Evolutionary conservation across 2,797 vertebrate genomes (phyloP).

Genomic region (Trichosurus vulpecula): DNA sequence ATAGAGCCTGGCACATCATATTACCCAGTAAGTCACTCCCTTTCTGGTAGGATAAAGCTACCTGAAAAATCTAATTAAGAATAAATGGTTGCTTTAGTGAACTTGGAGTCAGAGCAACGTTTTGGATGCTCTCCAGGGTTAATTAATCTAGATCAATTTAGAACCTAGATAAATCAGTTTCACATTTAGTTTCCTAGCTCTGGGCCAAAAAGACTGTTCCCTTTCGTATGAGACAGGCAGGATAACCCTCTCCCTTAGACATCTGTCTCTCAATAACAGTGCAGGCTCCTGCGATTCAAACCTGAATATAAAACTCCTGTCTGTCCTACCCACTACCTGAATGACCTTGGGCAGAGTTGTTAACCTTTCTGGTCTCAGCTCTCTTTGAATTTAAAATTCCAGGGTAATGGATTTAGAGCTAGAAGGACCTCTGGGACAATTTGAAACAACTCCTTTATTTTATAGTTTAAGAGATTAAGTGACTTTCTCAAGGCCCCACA

Average conservation of each 20-base stretch:
- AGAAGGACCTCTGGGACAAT: neutral
- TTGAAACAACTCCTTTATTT: neutral
- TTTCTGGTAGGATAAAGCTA: neutral
- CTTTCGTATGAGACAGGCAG: neutral
- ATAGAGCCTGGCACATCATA: neutral
- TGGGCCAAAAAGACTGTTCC: neutral
- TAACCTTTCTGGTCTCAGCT: neutral
- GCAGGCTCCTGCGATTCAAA: neutral
- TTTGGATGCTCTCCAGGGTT: neutral
- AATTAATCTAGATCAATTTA: slow-evolving; percentile 4
- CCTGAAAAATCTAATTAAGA: slow-evolving; percentile 6
- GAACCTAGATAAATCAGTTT: slow-evolving; percentile 6
- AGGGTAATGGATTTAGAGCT: neutral
- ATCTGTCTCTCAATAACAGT: neutral
- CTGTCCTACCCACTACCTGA: neutral
- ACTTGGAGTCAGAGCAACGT: neutral
- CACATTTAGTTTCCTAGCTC: neutral
- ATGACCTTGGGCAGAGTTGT: neutral
- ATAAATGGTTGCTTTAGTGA: neutral
- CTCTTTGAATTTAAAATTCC: neutral
- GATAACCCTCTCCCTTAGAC: neutral
- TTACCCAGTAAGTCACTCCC: neutral
- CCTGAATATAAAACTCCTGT: neutral
- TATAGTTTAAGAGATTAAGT: neutral
- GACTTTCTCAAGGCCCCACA: neutral